A percentile compares a stretch with the other conserved stretches of the same genome.
Evolutionary conservation across 2,113 vertebrate genomes (phyloP).

Genomic region (Eolophus roseicapilla): DNA sequence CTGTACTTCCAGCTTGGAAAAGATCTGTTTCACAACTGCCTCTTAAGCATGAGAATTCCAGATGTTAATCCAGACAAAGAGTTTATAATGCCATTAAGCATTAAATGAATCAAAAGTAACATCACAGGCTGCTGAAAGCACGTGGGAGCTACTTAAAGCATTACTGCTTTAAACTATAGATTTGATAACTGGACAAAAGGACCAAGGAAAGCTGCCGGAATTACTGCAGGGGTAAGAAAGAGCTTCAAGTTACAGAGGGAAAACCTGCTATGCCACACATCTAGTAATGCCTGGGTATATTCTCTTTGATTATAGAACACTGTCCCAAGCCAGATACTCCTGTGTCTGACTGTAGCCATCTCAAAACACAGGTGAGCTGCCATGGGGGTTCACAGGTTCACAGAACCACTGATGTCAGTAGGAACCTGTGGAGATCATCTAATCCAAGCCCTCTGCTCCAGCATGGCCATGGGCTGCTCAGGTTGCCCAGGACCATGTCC

Average conservation of each 20-base stretch:
- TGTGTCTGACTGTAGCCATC: background rate
- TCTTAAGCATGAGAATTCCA: background rate
- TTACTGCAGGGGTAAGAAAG: background rate
- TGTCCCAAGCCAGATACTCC: fast-evolving
- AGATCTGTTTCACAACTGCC: background rate
- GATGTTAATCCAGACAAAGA: background rate
- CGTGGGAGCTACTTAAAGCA: background rate
- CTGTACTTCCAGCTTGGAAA: background rate
- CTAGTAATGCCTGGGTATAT: background rate
- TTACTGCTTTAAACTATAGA: background rate
- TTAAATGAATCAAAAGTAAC: background rate
- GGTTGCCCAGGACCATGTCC: background rate
- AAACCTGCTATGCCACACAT: background rate
- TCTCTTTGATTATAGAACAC: background rate
- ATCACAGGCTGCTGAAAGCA: background rate
- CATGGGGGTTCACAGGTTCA: background rate
- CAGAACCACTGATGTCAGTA: background rate
- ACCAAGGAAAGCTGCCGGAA: background rate
- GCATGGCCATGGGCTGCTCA: background rate
- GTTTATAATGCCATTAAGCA: background rate
- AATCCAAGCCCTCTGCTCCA: background rate
- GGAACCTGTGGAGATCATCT: background rate
- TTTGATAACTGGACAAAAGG: background rate
- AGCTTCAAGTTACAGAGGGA: background rate
- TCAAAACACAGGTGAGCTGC: background rate